Percentiles rank a stretch among this genome's conserved stretches.
These are phyloP conservation scores for Dicyrtomina minuta DNA, from an alignment of 2,888 invertebrate species.

Conservation along the genomic window DNA sequence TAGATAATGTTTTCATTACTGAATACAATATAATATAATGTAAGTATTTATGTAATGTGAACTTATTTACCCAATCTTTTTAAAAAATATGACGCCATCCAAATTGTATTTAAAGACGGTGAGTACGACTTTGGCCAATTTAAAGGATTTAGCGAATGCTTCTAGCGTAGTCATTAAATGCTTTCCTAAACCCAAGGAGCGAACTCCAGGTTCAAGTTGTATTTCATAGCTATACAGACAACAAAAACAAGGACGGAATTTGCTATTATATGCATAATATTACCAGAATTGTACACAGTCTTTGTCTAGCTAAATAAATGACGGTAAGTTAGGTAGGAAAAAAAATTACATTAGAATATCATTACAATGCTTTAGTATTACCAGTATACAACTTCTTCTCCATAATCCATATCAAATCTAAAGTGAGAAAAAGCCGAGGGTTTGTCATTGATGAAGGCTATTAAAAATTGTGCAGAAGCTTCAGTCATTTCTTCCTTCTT, in stretches of 20 bases:
- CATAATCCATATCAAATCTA: slow-evolving; percentile 79
- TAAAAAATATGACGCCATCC: slow-evolving; percentile 71
- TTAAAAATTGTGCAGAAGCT: slow-evolving; percentile 71
- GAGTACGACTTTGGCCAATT: slow-evolving; percentile 77
- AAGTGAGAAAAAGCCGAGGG: slow-evolving; percentile 77
- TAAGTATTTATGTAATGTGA: not conserved
- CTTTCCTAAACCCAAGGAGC: slow-evolving; percentile 79
- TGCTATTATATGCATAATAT: not conserved
- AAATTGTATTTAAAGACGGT: slow-evolving; percentile 80
- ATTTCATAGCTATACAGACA: slow-evolving; percentile 77
- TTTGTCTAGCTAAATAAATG: too few species aligned
- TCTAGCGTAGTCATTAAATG: slow-evolving; percentile 78
- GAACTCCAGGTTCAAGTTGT: slow-evolving; percentile 71
- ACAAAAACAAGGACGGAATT: slow-evolving; percentile 44
- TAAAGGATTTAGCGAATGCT: slow-evolving; percentile 69
- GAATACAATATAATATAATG: too few species aligned
- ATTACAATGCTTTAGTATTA: slow-evolving; percentile 54
- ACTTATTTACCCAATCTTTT: slow-evolving; percentile 67
- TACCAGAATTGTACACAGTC: not conserved
- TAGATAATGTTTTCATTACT: not conserved
- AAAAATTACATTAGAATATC: not conserved
- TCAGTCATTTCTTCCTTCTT: slow-evolving; percentile 74
- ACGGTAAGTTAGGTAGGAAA: not conserved
- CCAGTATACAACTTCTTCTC: slow-evolving; percentile 76
- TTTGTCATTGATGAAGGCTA: slow-evolving; percentile 62